Conservation (phyloP, 2,113 vertebrate genomes). For the Cettia cetti region DNA sequence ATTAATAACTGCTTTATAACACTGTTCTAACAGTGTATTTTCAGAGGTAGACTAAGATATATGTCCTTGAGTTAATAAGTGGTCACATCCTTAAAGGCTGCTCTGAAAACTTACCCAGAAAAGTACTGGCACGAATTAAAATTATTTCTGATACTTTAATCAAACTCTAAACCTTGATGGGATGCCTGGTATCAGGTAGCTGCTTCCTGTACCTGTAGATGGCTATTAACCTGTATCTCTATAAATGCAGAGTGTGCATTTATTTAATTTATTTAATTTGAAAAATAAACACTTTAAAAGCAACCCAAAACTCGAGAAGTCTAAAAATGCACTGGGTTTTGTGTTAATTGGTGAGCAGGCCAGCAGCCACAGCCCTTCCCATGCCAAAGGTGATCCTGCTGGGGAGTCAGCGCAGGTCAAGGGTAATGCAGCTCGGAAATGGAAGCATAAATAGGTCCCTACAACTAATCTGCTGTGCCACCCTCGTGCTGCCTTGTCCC, state of each 20-base stretch:
- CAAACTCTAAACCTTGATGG: neutral
- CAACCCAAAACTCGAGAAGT: neutral
- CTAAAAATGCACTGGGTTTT: accelerated
- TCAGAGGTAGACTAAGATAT: neutral
- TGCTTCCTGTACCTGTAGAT: neutral
- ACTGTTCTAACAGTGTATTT: neutral
- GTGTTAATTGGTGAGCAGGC: neutral
- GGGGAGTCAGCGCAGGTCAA: neutral
- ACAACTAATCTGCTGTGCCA: constrained; percentile 30
- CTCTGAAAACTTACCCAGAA: neutral
- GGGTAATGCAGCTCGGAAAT: neutral
- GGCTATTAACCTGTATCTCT: neutral
- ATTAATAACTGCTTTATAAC: neutral
- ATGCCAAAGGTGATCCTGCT: neutral
- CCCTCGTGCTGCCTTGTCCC: neutral
- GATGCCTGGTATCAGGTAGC: neutral
- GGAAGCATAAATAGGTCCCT: neutral
- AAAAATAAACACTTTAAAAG: neutral
- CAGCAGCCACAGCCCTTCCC: neutral
- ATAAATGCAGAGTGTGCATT: neutral
- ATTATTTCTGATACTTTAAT: neutral
- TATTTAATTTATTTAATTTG: neutral
- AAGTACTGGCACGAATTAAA: neutral
- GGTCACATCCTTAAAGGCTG: neutral
- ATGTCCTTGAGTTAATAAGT: neutral